Base-by-base conservation (phyloP, 2,888 invertebrate genomes). In the Hyalella azteca region DNA sequence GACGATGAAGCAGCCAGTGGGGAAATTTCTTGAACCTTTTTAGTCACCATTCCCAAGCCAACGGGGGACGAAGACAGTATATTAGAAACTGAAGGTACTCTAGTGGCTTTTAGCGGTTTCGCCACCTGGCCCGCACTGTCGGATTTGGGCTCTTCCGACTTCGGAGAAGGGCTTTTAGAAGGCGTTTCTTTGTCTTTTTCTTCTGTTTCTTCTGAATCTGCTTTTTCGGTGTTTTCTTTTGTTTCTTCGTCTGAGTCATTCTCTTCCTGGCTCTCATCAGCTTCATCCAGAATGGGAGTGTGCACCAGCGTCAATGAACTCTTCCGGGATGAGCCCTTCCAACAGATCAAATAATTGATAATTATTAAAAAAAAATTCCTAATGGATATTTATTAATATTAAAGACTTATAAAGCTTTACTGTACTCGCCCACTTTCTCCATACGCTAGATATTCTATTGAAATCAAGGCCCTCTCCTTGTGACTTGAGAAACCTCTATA, bases 221-320 rank as follows among this genome's bases (percentile, higher is more conserved):
- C 49, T 49, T 49, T 49, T 22, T 76, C 79, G 4, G 36, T 79
- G 36, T 80, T 73, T 29, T 66, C 78, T 9, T 81, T 77, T 41
- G 76, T 48, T 26, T 79, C 79, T 2, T 41, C 48, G 1, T 84
- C 84, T 11, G 77, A 54, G 1, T 82, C 81, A 15, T 80, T 80
- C n/a, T 81, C 82, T 48, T 84, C 84, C 41, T 84, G 84, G 32
- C 82, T 84, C 41, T 84, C 84, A 19, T 81, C 84, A 1, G 81
- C 81, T 75, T 84, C 84, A 59, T 84, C 84, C 22, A 84, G 78
- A 0, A 82, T 81, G 0, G 84, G 84, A 7, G 84, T 84, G 79
- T 84, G 84, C 3, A 84, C 84, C 29, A 84, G 49, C 1, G 84
- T 84, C 36, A 84, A 76, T 15, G 84, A 84, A 45, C 81, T 84